A percentile compares a stretch with the other conserved stretches of the same genome.
phyloP scores from a whole-genome alignment of 2,797 vertebrate species.

The Bovichtus diacanthus region DNA sequence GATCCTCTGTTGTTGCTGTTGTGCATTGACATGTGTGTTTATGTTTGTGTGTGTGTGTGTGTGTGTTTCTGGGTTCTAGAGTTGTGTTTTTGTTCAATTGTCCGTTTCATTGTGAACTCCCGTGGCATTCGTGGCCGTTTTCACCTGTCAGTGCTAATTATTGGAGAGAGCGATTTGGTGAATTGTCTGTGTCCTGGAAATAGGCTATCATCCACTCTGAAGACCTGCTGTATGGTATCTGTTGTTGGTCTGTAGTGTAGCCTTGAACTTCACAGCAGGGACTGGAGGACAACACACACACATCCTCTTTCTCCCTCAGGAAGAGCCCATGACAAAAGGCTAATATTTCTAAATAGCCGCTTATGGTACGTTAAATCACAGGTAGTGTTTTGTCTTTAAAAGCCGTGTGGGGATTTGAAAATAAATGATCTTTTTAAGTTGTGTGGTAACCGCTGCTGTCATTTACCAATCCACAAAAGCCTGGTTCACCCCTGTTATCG shows the following conservation, averaged over 20 bases:
- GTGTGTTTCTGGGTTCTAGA: slow-evolving; percentile 12
- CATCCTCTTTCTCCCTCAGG: neutral
- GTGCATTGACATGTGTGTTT: slow-evolving; percentile 51
- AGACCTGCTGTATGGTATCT: slow-evolving; percentile 45
- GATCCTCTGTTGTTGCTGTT: slow-evolving; percentile 59
- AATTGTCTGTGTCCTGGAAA: slow-evolving; percentile 56
- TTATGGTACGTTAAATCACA: neutral
- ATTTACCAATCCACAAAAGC: slow-evolving; percentile 25
- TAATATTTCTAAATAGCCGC: neutral
- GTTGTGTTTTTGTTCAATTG: slow-evolving; percentile 61
- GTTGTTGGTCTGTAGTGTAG: slow-evolving; percentile 36
- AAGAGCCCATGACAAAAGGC: neutral
- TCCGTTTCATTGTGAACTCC: slow-evolving; percentile 67
- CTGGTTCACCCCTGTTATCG: slow-evolving; percentile 36
- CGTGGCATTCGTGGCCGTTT: slow-evolving; percentile 67
- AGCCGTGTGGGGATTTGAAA: slow-evolving; percentile 11
- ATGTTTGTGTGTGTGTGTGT: slow-evolving; percentile 28
- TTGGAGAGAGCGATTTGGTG: slow-evolving; percentile 56
- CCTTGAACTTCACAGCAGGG: slow-evolving; percentile 47
- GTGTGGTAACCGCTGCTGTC: slow-evolving; percentile 18
- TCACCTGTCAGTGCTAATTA: slow-evolving; percentile 81
- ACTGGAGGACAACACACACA: neutral
- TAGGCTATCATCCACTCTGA: slow-evolving; percentile 51
- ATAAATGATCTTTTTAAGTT: slow-evolving; percentile 32
- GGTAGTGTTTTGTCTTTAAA: slow-evolving; percentile 23